Conservation (phyloP, 2,797 vertebrate genomes). For the Pseudochromis fuscus region DNA sequence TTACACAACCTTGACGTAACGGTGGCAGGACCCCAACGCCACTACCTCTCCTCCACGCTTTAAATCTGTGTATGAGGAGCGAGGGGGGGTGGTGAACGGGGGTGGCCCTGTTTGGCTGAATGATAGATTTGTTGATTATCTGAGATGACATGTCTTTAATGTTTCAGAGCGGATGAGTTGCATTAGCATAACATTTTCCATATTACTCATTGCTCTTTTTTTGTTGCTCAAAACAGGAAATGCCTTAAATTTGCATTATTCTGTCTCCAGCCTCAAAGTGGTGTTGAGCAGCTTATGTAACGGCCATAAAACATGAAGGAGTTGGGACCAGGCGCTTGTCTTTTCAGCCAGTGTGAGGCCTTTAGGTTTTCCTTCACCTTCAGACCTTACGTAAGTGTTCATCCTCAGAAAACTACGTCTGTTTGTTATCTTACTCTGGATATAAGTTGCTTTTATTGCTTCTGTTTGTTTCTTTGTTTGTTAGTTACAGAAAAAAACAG, state of each 20-base stretch:
- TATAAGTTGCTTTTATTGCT: too few relatives aligned
- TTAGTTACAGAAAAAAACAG: too few relatives aligned
- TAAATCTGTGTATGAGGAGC: slow-evolving; percentile 23
- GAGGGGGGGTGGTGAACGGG: neutral
- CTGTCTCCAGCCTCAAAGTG: slow-evolving; percentile 31
- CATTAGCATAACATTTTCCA: neutral
- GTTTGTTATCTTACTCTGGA: too few relatives aligned
- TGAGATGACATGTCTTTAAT: neutral
- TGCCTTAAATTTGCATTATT: slow-evolving; percentile 34
- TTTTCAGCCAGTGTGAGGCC: slow-evolving; percentile 7
- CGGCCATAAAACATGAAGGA: slow-evolving; percentile 44
- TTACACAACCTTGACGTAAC: slow-evolving; percentile 53
- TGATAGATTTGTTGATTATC: slow-evolving; percentile 17
- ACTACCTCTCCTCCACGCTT: neutral
- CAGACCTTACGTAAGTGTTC: slow-evolving; percentile 8
- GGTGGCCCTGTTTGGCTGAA: slow-evolving; percentile 1
- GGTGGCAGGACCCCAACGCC: slow-evolving; percentile 22
- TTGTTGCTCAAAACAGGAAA: slow-evolving; percentile 9
- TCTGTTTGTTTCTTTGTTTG: too few relatives aligned
- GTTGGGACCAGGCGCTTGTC: slow-evolving; percentile 7
- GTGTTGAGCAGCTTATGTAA: slow-evolving; percentile 26
- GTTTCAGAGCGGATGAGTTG: neutral
- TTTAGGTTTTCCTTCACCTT: slow-evolving; percentile 20
- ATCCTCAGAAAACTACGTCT: slow-evolving; percentile 1
- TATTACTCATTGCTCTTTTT: neutral